Base-by-base conservation (phyloP, 2,797 vertebrate genomes). In the Podarcis lilfordi region DNA sequence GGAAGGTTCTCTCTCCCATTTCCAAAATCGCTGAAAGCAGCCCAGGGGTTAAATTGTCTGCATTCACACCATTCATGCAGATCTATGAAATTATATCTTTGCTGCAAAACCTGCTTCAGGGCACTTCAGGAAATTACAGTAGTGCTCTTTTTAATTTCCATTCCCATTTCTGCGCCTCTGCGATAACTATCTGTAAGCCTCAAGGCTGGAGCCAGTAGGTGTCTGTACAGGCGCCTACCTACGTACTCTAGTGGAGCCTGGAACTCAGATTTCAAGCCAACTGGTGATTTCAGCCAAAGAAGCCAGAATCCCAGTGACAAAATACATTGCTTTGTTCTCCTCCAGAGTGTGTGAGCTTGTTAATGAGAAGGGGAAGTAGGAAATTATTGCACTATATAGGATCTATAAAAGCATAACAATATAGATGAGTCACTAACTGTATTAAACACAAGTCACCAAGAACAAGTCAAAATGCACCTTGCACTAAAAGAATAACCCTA, bases 91-190 rank as follows among this genome's bases (percentile, higher is more conserved):
- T 78, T 85, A 91, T 80, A 86, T 45, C 80, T 81, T 1, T 89
- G 69, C 89, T 89, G 50, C 29, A 72, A 87, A 89, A 90, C 88
- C 69, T 0, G 2, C 90, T 86, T 86, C 71, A 64, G 74, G 80
- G 83, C 77, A 55, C 85, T 92, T 82, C 86, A 89, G 89, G 85
- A 93, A 95, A 91, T 86, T 88, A 86, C 19, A 83, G 76, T 68
- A 59, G 21, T 3, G 21, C 5, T 32, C 68, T 79, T 89, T 45
- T 82, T 88, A 89, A 91, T 84, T 86, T 76, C 71, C 71, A 81
- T 68, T 55, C 29, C 87, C 64, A 85, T 74, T 81, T 90, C 66
- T 0, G 0, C 40, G 35, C 40, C 82, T 82, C 37, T 74, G 45
- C 59, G 85, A 93, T 92, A 92, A 88, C 0, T 0, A 93, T 77